Conservation (phyloP, 1,140 invertebrate genomes). For the Rhizoglyphus robini region DNA sequence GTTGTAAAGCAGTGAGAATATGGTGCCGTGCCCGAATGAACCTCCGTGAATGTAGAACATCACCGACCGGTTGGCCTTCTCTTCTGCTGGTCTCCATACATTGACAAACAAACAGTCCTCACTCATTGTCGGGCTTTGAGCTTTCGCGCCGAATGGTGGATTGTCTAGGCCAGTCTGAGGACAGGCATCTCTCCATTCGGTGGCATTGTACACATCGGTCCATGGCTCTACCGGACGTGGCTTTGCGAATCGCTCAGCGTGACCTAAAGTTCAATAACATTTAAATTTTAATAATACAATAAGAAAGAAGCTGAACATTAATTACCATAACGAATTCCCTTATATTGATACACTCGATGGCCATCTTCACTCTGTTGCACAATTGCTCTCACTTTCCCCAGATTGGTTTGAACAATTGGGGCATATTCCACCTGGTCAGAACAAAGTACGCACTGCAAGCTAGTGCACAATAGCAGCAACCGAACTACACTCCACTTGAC, state of each 20-base stretch:
- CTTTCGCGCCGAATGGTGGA: not conserved
- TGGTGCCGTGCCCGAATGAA: conserved; percentile 6
- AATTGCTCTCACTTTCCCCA: conserved; percentile 1
- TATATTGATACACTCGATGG: not conserved
- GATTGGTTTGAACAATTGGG: not conserved
- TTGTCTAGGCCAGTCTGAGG: not conserved
- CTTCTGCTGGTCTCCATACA: conserved; percentile 29
- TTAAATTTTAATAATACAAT: too few relatives aligned
- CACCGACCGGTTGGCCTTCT: conserved; percentile 19
- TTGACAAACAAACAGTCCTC: conserved; percentile 38
- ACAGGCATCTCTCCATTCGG: not conserved
- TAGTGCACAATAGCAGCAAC: too few relatives aligned
- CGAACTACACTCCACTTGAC: too few relatives aligned
- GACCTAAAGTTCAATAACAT: too few relatives aligned
- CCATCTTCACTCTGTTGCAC: not conserved
- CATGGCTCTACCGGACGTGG: not conserved
- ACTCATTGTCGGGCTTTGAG: conserved; percentile 2
- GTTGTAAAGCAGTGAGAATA: not conserved
- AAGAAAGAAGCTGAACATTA: too few relatives aligned
- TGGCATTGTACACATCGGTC: conserved; percentile 6
- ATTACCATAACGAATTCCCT: not conserved
- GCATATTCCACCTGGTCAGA: too few relatives aligned
- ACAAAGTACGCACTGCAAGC: too few relatives aligned
- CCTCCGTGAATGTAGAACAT: conserved; percentile 33
- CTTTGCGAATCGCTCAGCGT: not conserved